These are phyloP conservation scores for Arion vulgaris DNA, from an alignment of 1,140 invertebrate genomes.

Conservation along the genomic window DNA sequence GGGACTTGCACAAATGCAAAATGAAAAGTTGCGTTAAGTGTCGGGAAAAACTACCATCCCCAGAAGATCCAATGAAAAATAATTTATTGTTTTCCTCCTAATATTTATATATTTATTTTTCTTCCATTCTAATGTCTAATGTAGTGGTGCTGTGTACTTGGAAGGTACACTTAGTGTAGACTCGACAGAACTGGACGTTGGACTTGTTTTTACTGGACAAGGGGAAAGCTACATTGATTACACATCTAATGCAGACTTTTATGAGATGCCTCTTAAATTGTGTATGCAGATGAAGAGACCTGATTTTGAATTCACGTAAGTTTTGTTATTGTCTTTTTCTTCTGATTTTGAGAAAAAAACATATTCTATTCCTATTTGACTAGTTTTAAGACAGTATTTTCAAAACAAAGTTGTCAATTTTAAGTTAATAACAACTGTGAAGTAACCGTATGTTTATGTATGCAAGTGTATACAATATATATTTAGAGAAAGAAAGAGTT, in stretches of 20 bases:
- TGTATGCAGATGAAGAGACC: conserved; percentile 87
- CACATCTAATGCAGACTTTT: conserved; percentile 86
- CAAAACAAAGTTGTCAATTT: not conserved
- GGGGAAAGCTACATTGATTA: conserved; percentile 83
- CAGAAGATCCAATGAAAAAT: no score
- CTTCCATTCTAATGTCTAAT: conserved; percentile 56
- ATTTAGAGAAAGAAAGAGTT: no score
- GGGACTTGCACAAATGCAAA: no score
- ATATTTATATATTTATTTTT: no score
- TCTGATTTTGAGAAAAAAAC: not conserved
- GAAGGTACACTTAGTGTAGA: conserved; percentile 80
- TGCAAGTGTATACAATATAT: no score
- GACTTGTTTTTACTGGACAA: conserved; percentile 81
- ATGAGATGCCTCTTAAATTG: conserved; percentile 80
- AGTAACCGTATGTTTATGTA: no score
- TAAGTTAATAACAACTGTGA: not conserved
- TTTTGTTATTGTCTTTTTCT: conserved; percentile 19
- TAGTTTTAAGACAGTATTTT: not conserved
- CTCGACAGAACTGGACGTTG: conserved; percentile 80
- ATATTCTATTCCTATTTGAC: conserved; percentile 7
- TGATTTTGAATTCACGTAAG: conserved; percentile 79
- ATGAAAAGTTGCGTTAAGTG: no score
- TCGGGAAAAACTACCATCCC: no score
- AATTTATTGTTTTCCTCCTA: no score
- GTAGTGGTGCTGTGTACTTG: conserved; percentile 81